Conservation (phyloP, 2,797 vertebrate species). For the Brachyalestes nurse region DNA sequence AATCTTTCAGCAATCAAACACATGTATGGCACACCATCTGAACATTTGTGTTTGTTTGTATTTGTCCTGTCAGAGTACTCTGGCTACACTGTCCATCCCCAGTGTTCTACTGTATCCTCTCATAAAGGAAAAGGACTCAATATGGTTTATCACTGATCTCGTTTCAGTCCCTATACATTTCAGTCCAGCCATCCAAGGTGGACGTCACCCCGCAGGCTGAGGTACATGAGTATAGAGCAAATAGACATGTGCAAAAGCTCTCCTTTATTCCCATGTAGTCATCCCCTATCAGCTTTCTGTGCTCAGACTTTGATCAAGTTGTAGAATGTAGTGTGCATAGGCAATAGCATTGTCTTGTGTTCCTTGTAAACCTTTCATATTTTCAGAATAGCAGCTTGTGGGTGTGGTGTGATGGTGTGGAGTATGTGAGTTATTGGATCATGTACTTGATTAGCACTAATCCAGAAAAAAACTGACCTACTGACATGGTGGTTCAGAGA, state of each 20-base stretch:
- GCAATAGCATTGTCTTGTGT: not conserved
- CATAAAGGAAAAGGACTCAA: not conserved
- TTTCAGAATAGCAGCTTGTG: conserved; percentile 5
- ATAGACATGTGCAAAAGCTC: not conserved
- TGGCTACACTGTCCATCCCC: not conserved
- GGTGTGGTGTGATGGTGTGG: not conserved
- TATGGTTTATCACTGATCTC: conserved; percentile 73
- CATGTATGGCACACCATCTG: too few species aligned
- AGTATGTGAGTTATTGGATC: not conserved
- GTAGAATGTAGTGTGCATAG: conserved; percentile 2
- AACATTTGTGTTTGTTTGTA: not conserved
- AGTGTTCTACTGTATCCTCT: not conserved
- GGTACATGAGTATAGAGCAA: conserved; percentile 66
- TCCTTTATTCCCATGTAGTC: not conserved
- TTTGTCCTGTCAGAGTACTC: not conserved
- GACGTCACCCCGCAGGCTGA: conserved; percentile 78
- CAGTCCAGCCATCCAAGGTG: conserved; percentile 77
- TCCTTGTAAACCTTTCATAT: not conserved
- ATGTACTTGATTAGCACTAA: not conserved
- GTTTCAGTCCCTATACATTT: conserved; percentile 78
- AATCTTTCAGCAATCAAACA: too few species aligned
- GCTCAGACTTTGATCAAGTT: conserved; percentile 9
- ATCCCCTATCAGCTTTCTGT: not conserved
- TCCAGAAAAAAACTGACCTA: not conserved
- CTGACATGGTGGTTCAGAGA: not conserved